phyloP scores from a whole-genome alignment of 2,888 invertebrate species.

The Taphrorychus bicolor region DNA sequence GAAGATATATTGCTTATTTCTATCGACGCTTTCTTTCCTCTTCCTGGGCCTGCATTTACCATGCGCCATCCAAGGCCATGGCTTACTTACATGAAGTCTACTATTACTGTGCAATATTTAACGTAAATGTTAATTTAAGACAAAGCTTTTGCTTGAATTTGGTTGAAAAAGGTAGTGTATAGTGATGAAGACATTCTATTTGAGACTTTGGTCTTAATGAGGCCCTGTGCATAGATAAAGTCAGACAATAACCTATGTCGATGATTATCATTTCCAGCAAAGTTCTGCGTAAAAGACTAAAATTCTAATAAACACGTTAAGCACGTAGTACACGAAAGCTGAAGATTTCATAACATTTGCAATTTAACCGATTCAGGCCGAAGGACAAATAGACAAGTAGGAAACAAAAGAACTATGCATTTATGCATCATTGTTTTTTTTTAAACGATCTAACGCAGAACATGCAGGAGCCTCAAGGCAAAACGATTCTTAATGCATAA shows the following conservation, averaged over 20 bases:
- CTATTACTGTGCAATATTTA: constrained; percentile 39
- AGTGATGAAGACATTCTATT: no score
- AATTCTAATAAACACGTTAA: background rate
- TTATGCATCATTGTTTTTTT: constrained; percentile 12
- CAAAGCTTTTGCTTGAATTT: no score
- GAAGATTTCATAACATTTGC: background rate
- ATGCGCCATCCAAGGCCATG: constrained; percentile 54
- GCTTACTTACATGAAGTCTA: constrained; percentile 53
- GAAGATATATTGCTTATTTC: background rate
- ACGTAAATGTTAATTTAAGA: no score
- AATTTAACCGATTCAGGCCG: background rate
- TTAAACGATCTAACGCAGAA: constrained; percentile 22
- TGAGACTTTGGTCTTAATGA: no score
- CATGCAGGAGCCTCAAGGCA: constrained; percentile 28
- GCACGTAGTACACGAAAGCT: background rate
- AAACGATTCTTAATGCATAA: constrained; percentile 36
- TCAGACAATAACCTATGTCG: no score
- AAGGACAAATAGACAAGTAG: constrained; percentile 2
- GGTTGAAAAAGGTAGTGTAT: no score
- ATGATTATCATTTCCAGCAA: no score
- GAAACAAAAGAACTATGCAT: constrained; percentile 6
- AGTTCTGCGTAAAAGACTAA: background rate
- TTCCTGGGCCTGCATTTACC: constrained; percentile 3
- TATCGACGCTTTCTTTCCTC: constrained; percentile 2
- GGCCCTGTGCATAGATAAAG: no score